Conservation (phyloP, 92 coral and sea anemone genomes). For the Phenganax marumi region DNA sequence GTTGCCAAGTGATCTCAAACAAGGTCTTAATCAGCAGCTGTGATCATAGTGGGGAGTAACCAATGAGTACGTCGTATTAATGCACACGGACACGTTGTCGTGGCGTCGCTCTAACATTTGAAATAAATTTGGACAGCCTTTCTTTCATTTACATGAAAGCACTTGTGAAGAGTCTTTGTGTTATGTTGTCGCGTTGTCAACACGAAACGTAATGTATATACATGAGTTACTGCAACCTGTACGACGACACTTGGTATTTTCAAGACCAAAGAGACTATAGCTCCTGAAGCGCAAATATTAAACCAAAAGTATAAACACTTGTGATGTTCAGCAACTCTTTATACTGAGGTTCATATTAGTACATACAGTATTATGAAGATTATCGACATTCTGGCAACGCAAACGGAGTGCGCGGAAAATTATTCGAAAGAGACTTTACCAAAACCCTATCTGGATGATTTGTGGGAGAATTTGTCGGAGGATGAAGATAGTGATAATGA, state of each 20-base stretch:
- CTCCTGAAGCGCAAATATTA: background rate
- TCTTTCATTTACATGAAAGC: constrained; percentile 8
- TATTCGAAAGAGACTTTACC: constrained; percentile 9
- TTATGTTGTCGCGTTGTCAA: background rate
- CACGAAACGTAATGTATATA: background rate
- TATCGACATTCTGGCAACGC: constrained; percentile 15
- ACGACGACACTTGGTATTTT: background rate
- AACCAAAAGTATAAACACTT: no score
- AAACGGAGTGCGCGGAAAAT: constrained; percentile 14
- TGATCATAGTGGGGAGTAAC: constrained; percentile 1
- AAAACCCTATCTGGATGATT: constrained; percentile 3
- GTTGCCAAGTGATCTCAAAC: constrained; percentile 18
- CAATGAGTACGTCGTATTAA: constrained; percentile 13
- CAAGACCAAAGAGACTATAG: background rate
- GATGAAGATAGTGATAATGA: constrained; percentile 12
- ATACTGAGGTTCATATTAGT: background rate
- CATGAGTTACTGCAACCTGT: background rate
- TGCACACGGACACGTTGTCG: constrained; percentile 14
- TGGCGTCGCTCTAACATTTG: constrained; percentile 17
- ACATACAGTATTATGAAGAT: constrained; percentile 1
- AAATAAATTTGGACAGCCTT: background rate
- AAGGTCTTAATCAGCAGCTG: constrained; percentile 12
- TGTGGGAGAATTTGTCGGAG: constrained; percentile 22
- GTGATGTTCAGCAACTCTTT: background rate
- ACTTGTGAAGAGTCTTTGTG: constrained; percentile 7